Evolutionary conservation across 2,888 invertebrate genomes (phyloP).

Genomic region (Mactromeris polynyma): DNA sequence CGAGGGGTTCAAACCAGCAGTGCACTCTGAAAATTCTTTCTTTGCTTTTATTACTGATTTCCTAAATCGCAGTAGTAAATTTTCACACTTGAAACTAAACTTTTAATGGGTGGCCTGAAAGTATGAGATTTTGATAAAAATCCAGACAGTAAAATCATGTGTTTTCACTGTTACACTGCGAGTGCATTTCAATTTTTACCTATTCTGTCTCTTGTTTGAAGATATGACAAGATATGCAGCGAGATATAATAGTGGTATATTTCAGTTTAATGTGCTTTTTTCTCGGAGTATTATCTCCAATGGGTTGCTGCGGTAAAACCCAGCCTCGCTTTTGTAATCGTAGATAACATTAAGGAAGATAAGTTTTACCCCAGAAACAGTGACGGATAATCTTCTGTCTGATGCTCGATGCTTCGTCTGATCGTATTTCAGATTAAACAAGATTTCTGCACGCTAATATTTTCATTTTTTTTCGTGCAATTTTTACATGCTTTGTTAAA

Average conservation of each 20-base stretch:
- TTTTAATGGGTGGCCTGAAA: constrained; percentile 4
- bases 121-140: not conserved
- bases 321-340: not conserved
- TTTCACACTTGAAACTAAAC: not conserved
- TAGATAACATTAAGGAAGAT: not conserved
- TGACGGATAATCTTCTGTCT: not conserved
- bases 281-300: not conserved
- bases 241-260: not conserved
- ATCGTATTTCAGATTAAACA: not conserved
- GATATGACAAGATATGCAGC: not conserved
- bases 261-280: not conserved
- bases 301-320: not conserved
- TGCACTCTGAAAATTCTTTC: too few species aligned
- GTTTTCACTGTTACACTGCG: not conserved
- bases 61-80: too few species aligned
- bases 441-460: constrained; percentile 9
- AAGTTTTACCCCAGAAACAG: not conserved
- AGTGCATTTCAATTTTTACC: constrained; percentile 16
- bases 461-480: not conserved
- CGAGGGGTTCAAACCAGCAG: too few species aligned
- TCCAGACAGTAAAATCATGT: not conserved
- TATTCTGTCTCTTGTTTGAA: not conserved
- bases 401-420: not conserved
- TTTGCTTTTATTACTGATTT: not conserved
- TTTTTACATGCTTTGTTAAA: constrained; percentile 7